Evolutionary conservation across 2,113 vertebrate species (phyloP).

Genomic region (Perca fluviatilis): DNA sequence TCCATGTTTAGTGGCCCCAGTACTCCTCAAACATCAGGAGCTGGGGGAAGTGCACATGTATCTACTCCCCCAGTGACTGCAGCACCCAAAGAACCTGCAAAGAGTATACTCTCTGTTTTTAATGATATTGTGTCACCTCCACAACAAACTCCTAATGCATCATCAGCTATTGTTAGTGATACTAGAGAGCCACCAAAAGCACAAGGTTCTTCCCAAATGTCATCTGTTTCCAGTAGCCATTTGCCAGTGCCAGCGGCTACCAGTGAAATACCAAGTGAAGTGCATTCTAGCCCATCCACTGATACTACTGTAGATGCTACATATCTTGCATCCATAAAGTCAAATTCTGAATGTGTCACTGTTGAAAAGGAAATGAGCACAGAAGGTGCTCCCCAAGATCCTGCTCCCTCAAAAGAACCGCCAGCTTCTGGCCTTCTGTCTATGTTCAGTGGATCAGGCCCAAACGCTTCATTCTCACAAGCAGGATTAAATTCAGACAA

Average conservation of each 20-base stretch:
- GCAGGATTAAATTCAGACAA: constrained; percentile 45
- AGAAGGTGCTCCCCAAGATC: constrained; percentile 31
- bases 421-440: constrained; percentile 43
- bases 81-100: constrained; percentile 57
- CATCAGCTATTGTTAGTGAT: constrained; percentile 6
- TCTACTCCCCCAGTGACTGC: constrained; percentile 37
- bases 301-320: constrained; percentile 11
- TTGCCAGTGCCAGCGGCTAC: constrained; percentile 40
- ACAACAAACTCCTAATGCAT: constrained; percentile 33
- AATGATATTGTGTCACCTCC: constrained; percentile 40
- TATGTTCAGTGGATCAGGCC: constrained; percentile 49
- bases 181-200: constrained; percentile 48
- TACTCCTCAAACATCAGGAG: constrained; percentile 51
- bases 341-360: constrained; percentile 28
- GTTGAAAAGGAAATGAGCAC: constrained; percentile 33
- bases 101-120: constrained; percentile 42
- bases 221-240: constrained; percentile 43
- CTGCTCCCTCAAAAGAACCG: constrained; percentile 36
- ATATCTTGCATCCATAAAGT: constrained; percentile 7
- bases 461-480: constrained; percentile 47
- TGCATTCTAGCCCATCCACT: constrained; percentile 1
- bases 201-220: constrained; percentile 37
- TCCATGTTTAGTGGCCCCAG: constrained; percentile 76
- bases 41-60: constrained; percentile 57
- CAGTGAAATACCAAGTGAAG: constrained; percentile 53